These are phyloP conservation scores for Leptoteleia sp. DNA, from an alignment of 1,140 invertebrate genomes.

Conservation along the genomic window DNA sequence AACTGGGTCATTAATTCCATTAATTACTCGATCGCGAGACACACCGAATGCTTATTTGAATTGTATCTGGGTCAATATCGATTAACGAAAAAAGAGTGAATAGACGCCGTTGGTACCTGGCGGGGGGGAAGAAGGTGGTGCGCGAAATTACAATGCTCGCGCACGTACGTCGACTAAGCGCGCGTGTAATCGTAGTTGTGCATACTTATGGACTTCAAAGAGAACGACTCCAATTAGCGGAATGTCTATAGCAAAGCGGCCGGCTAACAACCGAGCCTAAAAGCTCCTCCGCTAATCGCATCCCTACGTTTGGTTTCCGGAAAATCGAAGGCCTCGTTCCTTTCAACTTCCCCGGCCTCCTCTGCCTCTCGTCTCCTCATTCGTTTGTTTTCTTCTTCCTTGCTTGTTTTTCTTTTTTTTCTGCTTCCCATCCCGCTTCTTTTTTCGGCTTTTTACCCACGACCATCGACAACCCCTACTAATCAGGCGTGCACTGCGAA, in stretches of 20 bases:
- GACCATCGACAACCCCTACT: conserved; percentile 58
- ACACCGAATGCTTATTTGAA: conserved; percentile 12
- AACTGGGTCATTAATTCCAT: neutral
- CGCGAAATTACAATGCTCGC: conserved; percentile 52
- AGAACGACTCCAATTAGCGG: conserved; percentile 67
- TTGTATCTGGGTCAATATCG: conserved; percentile 52
- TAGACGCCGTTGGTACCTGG: no score
- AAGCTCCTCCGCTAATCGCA: conserved; percentile 64
- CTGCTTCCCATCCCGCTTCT: no score
- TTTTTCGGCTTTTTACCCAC: neutral
- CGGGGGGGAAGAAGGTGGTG: neutral
- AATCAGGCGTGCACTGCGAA: conserved; percentile 59
- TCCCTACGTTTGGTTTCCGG: conserved; percentile 61
- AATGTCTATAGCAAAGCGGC: conserved; percentile 62
- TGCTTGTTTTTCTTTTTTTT: conserved; percentile 19
- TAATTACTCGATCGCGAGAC: conserved; percentile 4
- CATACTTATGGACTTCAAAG: conserved; percentile 66
- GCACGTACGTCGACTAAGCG: conserved; percentile 35
- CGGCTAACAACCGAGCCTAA: conserved; percentile 63
- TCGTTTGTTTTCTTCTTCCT: conserved; percentile 53
- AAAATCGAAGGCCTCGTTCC: conserved; percentile 62
- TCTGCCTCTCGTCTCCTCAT: conserved; percentile 44
- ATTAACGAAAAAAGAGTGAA: conserved; percentile 26
- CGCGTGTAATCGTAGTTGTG: conserved; percentile 50
- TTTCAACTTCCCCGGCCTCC: conserved; percentile 53